Evolutionary conservation across 2,888 invertebrate species (phyloP), one percentile per base, ranked within the genome.

Genomic region (Deilephila elpenor): DNA sequence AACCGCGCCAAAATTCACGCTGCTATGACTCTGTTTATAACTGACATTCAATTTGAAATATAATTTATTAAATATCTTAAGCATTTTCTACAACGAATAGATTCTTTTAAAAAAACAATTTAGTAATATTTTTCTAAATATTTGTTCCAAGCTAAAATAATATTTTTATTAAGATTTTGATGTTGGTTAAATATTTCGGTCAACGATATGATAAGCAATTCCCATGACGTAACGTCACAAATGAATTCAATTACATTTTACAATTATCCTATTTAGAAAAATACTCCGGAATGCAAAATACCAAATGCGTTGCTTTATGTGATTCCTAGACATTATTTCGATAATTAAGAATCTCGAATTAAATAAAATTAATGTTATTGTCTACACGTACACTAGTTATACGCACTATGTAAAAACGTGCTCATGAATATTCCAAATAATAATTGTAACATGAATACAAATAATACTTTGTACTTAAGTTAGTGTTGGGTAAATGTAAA

Each of bases 401-500:
- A 67, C 25, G 67, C 67, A 67, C 67, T 51, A 51, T 67, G 51
- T 67, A 67, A 67, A 25, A 67, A 25, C 51, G 70, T 61, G 73
- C 71, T 70, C 29, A 67, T 71, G 32, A 56, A 71, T 67, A 67
- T 67, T 67, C 67, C 67, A 67, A 67, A 67, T 67, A 67, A 67
- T 67, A 67, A 51, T 67, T 67, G 67, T 67, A 67, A 67, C 44
- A 51, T 44, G 25, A 44, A 37, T 20, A n/a, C 5, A 29, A 60
- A 64, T 64, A 67, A 67, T 44, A 67, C 25, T 70, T 34, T n/a
- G 74, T 74, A 74, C 74, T 74, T 74, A 72, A 74, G 19, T 19
- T 59, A 64, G 53, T 19, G 29, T 44, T 74, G 5, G n/a, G 17
- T 44, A 44, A 62, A 19, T 67, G 71, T 74, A 73, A 73, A 74